Evolutionary conservation across 2,797 vertebrate genomes (phyloP).

Genomic region (Natrix natrix): DNA sequence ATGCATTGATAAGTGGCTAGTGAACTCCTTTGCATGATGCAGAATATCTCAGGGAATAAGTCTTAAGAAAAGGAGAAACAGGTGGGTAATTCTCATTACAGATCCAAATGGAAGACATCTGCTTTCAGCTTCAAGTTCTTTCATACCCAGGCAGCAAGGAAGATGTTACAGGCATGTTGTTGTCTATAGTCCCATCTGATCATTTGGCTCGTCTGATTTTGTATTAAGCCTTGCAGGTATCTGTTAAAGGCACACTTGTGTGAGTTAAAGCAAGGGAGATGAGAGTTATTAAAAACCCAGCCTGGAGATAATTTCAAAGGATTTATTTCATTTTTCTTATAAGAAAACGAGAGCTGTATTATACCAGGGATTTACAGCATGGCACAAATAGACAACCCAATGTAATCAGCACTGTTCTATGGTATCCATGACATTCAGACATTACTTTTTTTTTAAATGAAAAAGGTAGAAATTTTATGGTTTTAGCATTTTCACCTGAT

Average conservation of each 20-base stretch:
- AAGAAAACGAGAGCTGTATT: not conserved
- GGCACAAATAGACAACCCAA: not conserved
- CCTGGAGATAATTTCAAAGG: not conserved
- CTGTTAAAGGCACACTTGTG: not conserved
- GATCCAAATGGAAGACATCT: not conserved
- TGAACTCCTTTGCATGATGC: not conserved
- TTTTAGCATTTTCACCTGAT: not conserved
- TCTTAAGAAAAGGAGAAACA: not conserved
- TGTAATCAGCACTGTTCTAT: not conserved
- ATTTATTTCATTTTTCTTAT: not conserved
- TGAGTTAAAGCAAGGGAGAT: not conserved
- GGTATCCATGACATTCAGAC: not conserved
- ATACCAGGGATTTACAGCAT: not conserved
- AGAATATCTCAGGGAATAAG: not conserved
- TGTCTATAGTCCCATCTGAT: not conserved
- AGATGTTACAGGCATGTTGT: not conserved
- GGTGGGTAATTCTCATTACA: conserved; percentile 8
- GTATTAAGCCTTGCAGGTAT: not conserved
- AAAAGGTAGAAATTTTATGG: not conserved
- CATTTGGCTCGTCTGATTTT: not conserved
- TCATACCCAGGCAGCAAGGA: not conserved
- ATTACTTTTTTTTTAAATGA: not conserved
- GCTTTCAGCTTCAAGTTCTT: not conserved
- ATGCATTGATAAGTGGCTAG: conserved; percentile 1
- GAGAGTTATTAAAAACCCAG: not conserved